Base-by-base conservation (phyloP, 1,140 invertebrate genomes). In the Drosophila serrata region DNA sequence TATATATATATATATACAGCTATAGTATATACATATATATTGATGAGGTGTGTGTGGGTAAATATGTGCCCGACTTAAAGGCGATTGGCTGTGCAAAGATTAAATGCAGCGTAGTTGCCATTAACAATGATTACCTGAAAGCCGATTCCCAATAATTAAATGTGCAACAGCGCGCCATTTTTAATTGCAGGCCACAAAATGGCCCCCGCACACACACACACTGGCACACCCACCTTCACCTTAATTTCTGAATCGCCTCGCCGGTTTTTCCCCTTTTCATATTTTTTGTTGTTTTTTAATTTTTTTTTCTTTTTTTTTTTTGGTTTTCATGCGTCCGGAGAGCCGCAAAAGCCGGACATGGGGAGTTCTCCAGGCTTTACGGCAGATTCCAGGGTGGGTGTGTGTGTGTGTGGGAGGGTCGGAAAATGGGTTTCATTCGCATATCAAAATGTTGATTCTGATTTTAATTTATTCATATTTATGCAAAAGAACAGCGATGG, bases 41-140 rank as follows among this genome's bases (percentile, higher is more conserved):
- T n/a, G n/a, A n/a, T n/a, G n/a, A n/a, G n/a, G 46, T 8, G 43
- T 5, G 35, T 55, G 39, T 73, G 58, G 27, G 53, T 53, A 33
- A 51, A 69, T 78, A 48, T 68, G 42, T 60, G 48, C 27, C 40
- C 61, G 79, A 88, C 69, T 87, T 75, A 69, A 86, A 88, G 75
- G 70, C 70, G 56, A 65, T 46, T 63, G 39, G 49, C 70, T 49
- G 48, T 35, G 39, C 43, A 59, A 62, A 88, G 85, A 90, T 88
- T 88, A 88, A 88, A 88, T 81, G 85, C 84, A 80, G 85, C 81
- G 81, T 80, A 77, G 84, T 84, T 88, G 85, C 85, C 85, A 88
- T 88, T 88, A 88, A 88, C 85, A 90, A 88, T 88, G 85, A 88
- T 88, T 88, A 88, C 85, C 85, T 84, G 85, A 88, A 88, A 88